A percentile compares a stretch with the other conserved stretches of the same genome.
phyloP scores from a whole-genome alignment of 2,888 invertebrate species.

The Acleris emargana region DNA sequence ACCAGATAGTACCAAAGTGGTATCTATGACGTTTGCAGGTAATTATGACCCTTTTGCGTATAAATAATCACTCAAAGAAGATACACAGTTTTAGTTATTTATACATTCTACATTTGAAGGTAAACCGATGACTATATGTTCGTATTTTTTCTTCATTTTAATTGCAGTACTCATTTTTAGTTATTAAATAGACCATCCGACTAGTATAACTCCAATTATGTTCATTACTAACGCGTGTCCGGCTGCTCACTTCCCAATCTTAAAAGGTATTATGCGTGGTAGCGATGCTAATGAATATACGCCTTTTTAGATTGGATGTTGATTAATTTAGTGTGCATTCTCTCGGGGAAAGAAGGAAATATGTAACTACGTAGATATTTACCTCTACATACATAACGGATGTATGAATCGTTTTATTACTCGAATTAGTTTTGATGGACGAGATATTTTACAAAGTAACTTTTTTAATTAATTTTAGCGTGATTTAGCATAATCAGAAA shows the following conservation, averaged over 20 bases:
- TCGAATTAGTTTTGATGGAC: constrained; percentile 4
- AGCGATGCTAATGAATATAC: constrained; percentile 3
- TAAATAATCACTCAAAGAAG: too few species aligned
- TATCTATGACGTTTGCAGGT: too few species aligned
- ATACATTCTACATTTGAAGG: too few species aligned
- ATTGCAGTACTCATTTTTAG: background rate
- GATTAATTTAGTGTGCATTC: constrained; percentile 18
- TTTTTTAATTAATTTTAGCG: constrained; percentile 5
- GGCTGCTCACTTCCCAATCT: constrained; percentile 23
- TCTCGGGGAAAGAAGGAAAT: constrained; percentile 52
- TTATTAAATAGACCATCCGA: constrained; percentile 30
- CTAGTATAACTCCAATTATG: constrained; percentile 35
- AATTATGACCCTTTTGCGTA: too few species aligned
- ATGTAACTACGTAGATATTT: constrained; percentile 39
- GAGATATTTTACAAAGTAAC: constrained; percentile 2
- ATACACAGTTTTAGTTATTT: too few species aligned
- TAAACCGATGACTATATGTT: too few species aligned
- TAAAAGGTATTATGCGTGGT: background rate
- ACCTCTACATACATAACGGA: constrained; percentile 40
- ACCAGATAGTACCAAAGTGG: too few species aligned
- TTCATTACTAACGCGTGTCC: constrained; percentile 39
- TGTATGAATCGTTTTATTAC: constrained; percentile 12
- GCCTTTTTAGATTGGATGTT: constrained; percentile 8
- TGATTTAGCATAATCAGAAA: constrained; percentile 1
- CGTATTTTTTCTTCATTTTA: background rate